Conservation (phyloP, 1,140 invertebrate genomes). For the Anastrepha obliqua region DNA sequence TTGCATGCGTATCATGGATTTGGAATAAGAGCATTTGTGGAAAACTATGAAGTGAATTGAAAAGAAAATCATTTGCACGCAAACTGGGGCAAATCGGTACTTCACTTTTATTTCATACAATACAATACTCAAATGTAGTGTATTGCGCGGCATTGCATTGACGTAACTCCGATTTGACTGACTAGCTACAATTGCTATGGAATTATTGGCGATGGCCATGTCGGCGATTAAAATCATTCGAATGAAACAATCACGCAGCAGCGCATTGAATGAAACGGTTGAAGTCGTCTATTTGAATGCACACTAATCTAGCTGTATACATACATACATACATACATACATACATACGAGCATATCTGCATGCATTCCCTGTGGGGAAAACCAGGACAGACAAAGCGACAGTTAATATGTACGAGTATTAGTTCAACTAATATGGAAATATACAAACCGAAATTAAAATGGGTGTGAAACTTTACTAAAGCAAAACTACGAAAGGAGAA, state of each 20-base stretch:
- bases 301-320: background rate
- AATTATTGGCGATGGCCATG: conserved; percentile 18
- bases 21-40: conserved; percentile 3
- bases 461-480: no score
- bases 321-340: background rate
- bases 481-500: no score
- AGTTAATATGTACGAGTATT: no score
- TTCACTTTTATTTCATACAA: conserved; percentile 6
- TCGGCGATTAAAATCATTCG: conserved; percentile 29
- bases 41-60: background rate
- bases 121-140: background rate
- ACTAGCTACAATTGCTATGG: conserved; percentile 34
- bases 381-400: background rate
- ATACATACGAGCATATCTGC: background rate
- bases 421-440: no score
- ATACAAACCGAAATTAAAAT: no score
- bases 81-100: conserved; percentile 16
- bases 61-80: conserved; percentile 3
- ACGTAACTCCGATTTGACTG: conserved; percentile 1
- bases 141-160: conserved; percentile 15
- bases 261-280: background rate
- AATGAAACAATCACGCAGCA: conserved; percentile 10
- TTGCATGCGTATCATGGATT: background rate
- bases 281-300: background rate
- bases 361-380: background rate